Conservation (phyloP, 2,888 invertebrate genomes). For the Mythimna ferrago region DNA sequence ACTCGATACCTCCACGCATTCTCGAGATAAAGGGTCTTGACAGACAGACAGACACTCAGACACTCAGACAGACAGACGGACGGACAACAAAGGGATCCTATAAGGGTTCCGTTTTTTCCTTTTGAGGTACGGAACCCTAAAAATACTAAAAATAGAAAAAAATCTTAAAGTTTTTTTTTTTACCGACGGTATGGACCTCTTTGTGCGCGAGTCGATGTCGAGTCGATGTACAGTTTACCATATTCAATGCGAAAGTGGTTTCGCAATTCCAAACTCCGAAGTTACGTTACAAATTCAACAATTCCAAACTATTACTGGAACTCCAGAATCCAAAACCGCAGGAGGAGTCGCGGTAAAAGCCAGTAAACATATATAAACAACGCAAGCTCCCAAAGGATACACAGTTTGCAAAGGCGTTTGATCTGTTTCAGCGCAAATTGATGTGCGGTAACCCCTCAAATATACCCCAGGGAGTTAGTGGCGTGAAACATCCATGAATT, state of each 20-base stretch:
- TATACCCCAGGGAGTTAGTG: not conserved
- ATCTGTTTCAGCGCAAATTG: constrained; percentile 43
- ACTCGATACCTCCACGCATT: too few relatives aligned
- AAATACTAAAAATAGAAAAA: too few relatives aligned
- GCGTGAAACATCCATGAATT: constrained; percentile 13
- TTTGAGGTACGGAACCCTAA: too few relatives aligned
- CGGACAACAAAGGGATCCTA: too few relatives aligned
- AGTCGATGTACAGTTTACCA: too few relatives aligned
- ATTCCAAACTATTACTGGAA: constrained; percentile 20
- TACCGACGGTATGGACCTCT: too few relatives aligned
- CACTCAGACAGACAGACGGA: too few relatives aligned
- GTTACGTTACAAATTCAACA: constrained; percentile 3
- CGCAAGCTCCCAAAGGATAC: constrained; percentile 10
- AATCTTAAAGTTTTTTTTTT: too few relatives aligned
- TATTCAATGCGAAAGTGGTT: constrained; percentile 1
- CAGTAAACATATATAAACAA: constrained; percentile 20
- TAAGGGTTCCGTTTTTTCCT: too few relatives aligned
- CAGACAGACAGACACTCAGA: too few relatives aligned
- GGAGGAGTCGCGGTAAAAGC: not conserved
- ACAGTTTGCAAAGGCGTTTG: constrained; percentile 30
- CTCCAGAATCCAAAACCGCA: constrained; percentile 3
- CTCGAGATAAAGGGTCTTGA: too few relatives aligned
- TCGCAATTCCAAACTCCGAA: not conserved
- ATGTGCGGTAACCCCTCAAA: constrained; percentile 15
- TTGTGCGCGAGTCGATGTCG: too few relatives aligned